Evolutionary conservation across 2,888 invertebrate species (phyloP).

Genomic region (Julus scanicus): DNA sequence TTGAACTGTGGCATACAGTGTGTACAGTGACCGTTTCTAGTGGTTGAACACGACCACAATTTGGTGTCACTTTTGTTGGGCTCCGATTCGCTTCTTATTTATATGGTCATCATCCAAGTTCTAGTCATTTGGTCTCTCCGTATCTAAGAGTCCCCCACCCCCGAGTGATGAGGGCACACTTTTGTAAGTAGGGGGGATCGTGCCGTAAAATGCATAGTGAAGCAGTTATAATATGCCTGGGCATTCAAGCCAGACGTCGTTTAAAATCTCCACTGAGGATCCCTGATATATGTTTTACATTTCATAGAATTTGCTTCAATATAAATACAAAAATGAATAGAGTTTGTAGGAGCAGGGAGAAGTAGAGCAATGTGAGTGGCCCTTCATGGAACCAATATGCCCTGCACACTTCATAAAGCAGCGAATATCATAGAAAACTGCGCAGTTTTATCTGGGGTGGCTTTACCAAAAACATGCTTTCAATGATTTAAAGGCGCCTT

Average conservation of each 20-base stretch:
- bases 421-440: constrained; percentile 21
- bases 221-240: constrained; percentile 35
- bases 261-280: not conserved
- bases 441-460: not conserved
- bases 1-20: not conserved
- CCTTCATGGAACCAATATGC: constrained; percentile 31
- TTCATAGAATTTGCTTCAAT: constrained; percentile 40
- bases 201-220: constrained; percentile 28
- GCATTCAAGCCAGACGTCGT: constrained; percentile 22
- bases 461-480: constrained; percentile 18
- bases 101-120: constrained; percentile 16
- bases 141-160: constrained; percentile 6
- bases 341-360: not conserved
- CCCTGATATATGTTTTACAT: constrained; percentile 17
- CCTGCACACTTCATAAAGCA: constrained; percentile 35
- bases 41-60: constrained; percentile 16
- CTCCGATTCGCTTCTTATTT: constrained; percentile 30
- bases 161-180: constrained; percentile 14
- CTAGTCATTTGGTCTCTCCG: constrained; percentile 28
- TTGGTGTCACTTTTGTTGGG: constrained; percentile 20
- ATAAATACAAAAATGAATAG: not conserved
- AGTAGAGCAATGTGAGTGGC: not conserved
- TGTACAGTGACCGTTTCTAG: constrained; percentile 28
- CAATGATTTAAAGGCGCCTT: constrained; percentile 36
- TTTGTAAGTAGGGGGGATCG: not conserved